Evolutionary conservation across 2,888 invertebrate species (phyloP).

Genomic region (Alitta virens): DNA sequence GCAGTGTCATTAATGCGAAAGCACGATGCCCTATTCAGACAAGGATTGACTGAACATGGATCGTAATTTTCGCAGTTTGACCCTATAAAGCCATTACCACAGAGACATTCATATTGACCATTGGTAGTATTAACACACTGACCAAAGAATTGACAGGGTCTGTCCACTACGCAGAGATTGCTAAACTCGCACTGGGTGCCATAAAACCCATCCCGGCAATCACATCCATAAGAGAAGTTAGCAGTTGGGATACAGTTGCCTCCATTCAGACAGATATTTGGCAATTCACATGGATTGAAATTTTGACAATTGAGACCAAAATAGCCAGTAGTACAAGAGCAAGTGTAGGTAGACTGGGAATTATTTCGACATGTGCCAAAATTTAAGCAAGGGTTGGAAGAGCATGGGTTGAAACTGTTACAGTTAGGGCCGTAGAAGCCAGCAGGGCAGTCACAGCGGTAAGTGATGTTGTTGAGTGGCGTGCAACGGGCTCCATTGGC

Average conservation of each 20-base stretch:
- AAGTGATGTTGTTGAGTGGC: slow-evolving; percentile 1
- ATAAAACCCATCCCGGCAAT: slow-evolving; percentile 22
- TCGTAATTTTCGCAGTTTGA: slow-evolving; percentile 14
- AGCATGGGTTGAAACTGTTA: slow-evolving; percentile 21
- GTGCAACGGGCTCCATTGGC: slow-evolving; percentile 25
- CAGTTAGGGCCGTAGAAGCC: slow-evolving; percentile 23
- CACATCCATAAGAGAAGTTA: background rate
- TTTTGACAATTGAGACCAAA: slow-evolving; percentile 27
- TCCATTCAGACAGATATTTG: slow-evolving; percentile 1
- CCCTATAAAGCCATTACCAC: slow-evolving; percentile 15
- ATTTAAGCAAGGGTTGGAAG: slow-evolving; percentile 21
- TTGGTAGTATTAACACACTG: slow-evolving; percentile 24
- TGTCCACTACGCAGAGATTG: slow-evolving; percentile 20
- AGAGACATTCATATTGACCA: slow-evolving; percentile 17
- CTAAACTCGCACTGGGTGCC: slow-evolving; percentile 61
- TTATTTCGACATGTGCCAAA: slow-evolving; percentile 20
- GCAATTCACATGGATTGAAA: slow-evolving; percentile 27
- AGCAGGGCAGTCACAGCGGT: slow-evolving; percentile 20
- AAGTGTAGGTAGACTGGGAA: background rate
- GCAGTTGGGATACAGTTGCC: slow-evolving; percentile 1
- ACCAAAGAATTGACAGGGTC: slow-evolving; percentile 23
- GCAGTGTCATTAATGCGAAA: slow-evolving; percentile 23
- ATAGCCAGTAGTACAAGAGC: slow-evolving; percentile 20
- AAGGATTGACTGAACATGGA: slow-evolving; percentile 28
- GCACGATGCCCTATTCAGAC: slow-evolving; percentile 29